Base-by-base conservation (phyloP, 2,888 invertebrate species). In the Dolichopus griseipennis region DNA sequence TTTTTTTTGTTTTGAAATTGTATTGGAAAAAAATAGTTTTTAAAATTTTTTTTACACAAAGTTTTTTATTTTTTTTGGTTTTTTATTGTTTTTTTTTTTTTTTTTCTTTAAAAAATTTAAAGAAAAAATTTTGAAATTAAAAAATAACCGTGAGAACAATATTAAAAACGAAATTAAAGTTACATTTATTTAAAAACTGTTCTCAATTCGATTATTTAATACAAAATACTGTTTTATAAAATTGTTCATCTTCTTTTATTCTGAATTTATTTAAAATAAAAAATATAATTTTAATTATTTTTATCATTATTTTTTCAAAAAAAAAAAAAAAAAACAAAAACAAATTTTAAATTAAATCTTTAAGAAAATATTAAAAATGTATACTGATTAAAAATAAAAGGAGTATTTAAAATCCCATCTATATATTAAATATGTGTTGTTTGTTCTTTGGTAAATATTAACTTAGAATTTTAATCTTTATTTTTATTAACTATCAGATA, bases 211-310 rank as follows among this genome's bases (percentile, higher is more conserved):
- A 52, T 52, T 18, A 52, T 52, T 52, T 52, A 52, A n/a, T 18
- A 15, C 52, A 52, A n/a, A 52, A n/a, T 52, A 52, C 52, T n/a
- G 52, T 52, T 52, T 52, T 15, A 6, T 18, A 18, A 18, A 52
- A 52, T 18, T 52, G 52, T 52, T 52, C 52, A 52, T 52, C 52
- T 12, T 52, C 52, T 52, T 52, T 52, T 52, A 52, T 52, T 52
- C 52, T 52, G 6, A 27, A 12, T 52, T 52, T 18, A 52, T 52
- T 15, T 18, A 52, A 18, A 12, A 52, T 18, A 12, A 52, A n/a
- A 52, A 52, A 52, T 12, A 52, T 6, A 52, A 18, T 5, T 52
- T 12, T 52, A 18, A 52, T 52, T 18, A 52, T 52, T 52, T 12
- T 52, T 52, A 52, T 52, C 52, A 52, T 52, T 52, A 15, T 52